Conservation (phyloP, 2,113 vertebrate species). For the Grus americana region DNA sequence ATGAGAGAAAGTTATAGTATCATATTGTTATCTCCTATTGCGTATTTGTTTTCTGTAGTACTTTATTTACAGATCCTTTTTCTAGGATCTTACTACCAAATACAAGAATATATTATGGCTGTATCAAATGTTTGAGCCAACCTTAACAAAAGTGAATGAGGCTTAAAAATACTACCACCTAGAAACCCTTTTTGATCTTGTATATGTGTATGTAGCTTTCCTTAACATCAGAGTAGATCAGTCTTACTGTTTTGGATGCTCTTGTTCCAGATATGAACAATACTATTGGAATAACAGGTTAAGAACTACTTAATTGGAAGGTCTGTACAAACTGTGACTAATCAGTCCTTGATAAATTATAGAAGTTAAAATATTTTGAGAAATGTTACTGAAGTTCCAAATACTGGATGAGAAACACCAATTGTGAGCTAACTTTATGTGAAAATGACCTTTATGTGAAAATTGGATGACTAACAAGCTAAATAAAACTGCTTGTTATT, state of each 20-base stretch:
- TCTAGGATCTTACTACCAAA: background rate
- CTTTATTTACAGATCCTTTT: background rate
- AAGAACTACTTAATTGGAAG: background rate
- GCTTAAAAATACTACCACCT: background rate
- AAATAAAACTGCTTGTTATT: slow-evolving; percentile 8
- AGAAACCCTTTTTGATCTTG: background rate
- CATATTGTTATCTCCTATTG: background rate
- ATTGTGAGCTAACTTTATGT: background rate
- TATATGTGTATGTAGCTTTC: background rate
- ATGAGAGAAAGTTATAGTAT: no score
- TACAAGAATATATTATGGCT: background rate
- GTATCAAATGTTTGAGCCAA: background rate
- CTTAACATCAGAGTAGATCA: background rate
- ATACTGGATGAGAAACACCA: background rate
- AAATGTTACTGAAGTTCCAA: background rate
- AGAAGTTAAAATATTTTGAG: background rate
- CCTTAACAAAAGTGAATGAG: background rate
- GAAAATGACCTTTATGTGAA: slow-evolving; percentile 10
- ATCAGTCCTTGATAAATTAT: background rate
- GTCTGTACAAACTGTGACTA: background rate
- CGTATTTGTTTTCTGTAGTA: background rate
- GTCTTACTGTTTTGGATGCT: background rate
- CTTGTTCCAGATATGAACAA: background rate
- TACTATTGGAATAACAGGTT: background rate
- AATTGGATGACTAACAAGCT: background rate